Conservation (phyloP, 2,888 invertebrate genomes). For the Clivina fossor region DNA sequence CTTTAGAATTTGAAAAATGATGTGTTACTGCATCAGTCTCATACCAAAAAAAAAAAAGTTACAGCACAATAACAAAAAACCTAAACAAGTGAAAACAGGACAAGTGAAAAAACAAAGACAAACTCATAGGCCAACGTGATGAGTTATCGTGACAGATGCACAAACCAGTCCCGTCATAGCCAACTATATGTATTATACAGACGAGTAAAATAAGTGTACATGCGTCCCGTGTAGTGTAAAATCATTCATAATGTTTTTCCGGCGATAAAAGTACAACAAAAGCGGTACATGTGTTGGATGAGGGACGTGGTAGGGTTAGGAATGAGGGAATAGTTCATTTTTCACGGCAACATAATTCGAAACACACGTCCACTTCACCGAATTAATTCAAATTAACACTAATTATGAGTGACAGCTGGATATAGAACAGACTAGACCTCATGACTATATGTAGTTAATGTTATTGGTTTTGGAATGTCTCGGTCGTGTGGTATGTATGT, state of each 20-base stretch:
- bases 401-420: constrained; percentile 39
- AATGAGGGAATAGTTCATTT: constrained; percentile 22
- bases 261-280: constrained; percentile 27
- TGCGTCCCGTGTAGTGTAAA: constrained; percentile 27
- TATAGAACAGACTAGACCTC: constrained; percentile 30
- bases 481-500: too few relatives aligned
- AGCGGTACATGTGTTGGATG: constrained; percentile 1
- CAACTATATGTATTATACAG: constrained; percentile 15
- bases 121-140: constrained; percentile 13
- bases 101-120: constrained; percentile 4
- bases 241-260: constrained; percentile 33
- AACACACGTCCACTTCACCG: constrained; percentile 40
- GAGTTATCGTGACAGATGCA: constrained; percentile 33
- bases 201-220: neutral
- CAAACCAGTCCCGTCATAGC: constrained; percentile 21
- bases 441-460: too few relatives aligned
- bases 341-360: constrained; percentile 34
- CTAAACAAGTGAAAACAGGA: constrained; percentile 1
- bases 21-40: constrained; percentile 16
- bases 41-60: constrained; percentile 11
- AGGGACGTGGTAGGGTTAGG: constrained; percentile 2
- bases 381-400: constrained; percentile 41
- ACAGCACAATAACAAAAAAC: constrained; percentile 9
- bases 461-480: too few relatives aligned
- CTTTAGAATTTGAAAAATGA: constrained; percentile 32